These are phyloP conservation scores for Colistium nudipinnis DNA, from an alignment of 2,113 vertebrate species.

Conservation along the genomic window DNA sequence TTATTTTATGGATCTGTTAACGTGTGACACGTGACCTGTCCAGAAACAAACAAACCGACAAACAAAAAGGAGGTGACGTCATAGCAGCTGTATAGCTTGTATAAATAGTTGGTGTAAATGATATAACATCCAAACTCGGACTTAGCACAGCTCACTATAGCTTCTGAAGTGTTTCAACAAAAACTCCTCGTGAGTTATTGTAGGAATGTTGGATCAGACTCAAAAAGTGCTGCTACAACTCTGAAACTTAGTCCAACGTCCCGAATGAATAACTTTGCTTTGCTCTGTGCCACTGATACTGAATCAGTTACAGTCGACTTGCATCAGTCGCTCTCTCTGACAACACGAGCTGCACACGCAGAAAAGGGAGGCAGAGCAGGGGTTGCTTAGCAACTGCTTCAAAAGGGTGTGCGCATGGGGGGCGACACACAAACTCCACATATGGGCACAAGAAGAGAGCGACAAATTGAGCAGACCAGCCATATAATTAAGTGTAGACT, in stretches of 20 bases:
- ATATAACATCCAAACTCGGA: too few relatives aligned
- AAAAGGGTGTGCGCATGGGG: slow-evolving; percentile 36
- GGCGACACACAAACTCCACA: slow-evolving; percentile 17
- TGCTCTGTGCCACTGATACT: background rate
- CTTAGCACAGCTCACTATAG: background rate
- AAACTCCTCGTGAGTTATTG: background rate
- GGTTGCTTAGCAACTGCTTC: slow-evolving; percentile 81
- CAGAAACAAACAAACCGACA: background rate
- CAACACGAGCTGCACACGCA: slow-evolving; percentile 21
- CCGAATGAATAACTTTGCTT: background rate
- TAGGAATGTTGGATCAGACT: too few relatives aligned
- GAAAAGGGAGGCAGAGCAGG: slow-evolving; percentile 27
- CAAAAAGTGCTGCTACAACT: background rate
- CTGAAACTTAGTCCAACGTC: background rate
- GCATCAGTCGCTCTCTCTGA: slow-evolving; percentile 40
- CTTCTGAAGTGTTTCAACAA: background rate
- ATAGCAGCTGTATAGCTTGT: too few relatives aligned
- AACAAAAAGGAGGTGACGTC: background rate
- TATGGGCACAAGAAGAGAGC: slow-evolving; percentile 13
- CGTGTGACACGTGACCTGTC: background rate
- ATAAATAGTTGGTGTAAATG: too few relatives aligned
- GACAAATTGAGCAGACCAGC: slow-evolving; percentile 8
- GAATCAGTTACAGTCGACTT: slow-evolving; percentile 35
- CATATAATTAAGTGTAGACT: background rate
- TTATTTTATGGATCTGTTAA: background rate